Evolutionary conservation across 2,888 invertebrate species (phyloP), one percentile per base, ranked within the genome.

Genomic region (Netelia inedita): DNA sequence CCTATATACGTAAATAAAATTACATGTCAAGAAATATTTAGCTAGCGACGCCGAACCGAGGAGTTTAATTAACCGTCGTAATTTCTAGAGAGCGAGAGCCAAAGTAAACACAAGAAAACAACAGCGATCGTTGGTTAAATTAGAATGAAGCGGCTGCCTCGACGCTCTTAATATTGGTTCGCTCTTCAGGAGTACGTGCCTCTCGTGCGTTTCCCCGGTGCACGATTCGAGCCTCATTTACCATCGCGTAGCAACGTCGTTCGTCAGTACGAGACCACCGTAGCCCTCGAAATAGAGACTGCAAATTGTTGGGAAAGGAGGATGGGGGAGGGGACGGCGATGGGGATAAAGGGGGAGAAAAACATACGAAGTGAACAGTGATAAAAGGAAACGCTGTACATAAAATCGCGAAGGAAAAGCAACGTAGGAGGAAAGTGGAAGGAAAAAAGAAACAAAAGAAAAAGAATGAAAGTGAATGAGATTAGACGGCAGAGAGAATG

Each of bases 61-160:
- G 73, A 81, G 79, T 85, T 87, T 86, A 85, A 87, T 87, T 85
- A 86, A 87, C 84, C 83, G 59, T 72, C 82, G 83, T 87, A 86
- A 86, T 86, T 87, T 82, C 71, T 81, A 46, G 73, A 19, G 59
- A 71, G 61, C 57, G 50, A 74, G 71, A 78, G 68, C 23, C 55
- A 81, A 55, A 72, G 21, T 5, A 78, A 65, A 28, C 66, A 53
- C 23, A 35, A 59, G 73, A 69, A 71, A 85, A 71, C 80, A 83
- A 76, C 74, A 68, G 63, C 86, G 69, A 75, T 71, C 73, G 74
- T 41, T 14, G 63, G 78, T 63, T 81, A 69, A 85, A 85, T 85
- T 81, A 79, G 78, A 65, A 85, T 50, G 74, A 74, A 78, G 57
- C 73, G 76, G 55, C 5, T 81, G 80, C 53, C 68, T 50, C 46